Conservation (phyloP, 2,113 vertebrate species). For the Psittacus erithacus region DNA sequence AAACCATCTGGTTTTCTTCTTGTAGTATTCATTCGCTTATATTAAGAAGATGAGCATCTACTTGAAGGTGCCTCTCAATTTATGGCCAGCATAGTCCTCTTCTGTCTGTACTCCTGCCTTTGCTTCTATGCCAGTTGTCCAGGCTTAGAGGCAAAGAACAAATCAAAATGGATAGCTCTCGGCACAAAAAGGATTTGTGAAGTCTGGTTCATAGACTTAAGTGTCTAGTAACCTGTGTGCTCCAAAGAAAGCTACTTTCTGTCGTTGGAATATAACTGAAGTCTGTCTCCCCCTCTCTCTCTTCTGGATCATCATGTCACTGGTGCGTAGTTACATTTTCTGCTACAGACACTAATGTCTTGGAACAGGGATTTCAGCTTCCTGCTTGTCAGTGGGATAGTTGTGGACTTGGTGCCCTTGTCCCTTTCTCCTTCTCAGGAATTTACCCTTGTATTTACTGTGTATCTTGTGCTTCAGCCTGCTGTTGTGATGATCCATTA, state of each 20-base stretch:
- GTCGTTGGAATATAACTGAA: not conserved
- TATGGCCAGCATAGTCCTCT: not conserved
- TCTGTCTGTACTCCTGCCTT: not conserved
- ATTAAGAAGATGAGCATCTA: not conserved
- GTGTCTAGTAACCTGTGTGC: not conserved
- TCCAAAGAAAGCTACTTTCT: not conserved
- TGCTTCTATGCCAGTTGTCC: not conserved
- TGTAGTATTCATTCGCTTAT: not conserved
- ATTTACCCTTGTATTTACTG: not conserved
- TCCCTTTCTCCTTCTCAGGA: not conserved
- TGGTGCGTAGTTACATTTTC: not conserved
- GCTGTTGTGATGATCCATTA: not conserved
- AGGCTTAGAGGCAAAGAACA: not conserved
- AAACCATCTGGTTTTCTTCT: not conserved
- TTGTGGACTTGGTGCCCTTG: not conserved
- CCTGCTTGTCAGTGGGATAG: too few relatives aligned
- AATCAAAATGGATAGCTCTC: rapidly evolving
- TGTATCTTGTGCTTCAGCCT: not conserved
- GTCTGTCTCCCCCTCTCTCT: not conserved
- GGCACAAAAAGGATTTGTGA: not conserved
- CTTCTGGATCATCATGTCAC: not conserved
- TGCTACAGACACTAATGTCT: too few relatives aligned
- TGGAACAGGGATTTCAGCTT: not conserved
- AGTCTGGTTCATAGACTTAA: not conserved
- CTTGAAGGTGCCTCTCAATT: not conserved